Conservation (phyloP, 2,888 invertebrate species). For the Andricus curvator region DNA sequence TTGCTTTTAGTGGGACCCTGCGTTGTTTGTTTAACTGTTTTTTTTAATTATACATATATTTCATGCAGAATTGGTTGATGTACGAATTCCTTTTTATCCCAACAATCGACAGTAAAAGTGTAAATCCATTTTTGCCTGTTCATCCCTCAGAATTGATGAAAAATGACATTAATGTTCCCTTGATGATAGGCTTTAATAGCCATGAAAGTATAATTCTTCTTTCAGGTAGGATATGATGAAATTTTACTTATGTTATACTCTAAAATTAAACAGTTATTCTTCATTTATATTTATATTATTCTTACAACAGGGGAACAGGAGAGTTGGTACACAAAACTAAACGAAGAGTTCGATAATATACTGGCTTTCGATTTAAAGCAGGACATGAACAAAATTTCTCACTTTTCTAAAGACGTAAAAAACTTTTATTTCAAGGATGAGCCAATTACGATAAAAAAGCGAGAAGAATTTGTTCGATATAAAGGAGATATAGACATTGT, state of each 20-base stretch:
- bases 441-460: conserved; percentile 64
- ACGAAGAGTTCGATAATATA: background rate
- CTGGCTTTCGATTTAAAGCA: background rate
- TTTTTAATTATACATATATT: background rate
- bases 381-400: conserved; percentile 62
- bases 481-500: conserved; percentile 80
- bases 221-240: background rate
- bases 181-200: conserved; percentile 64
- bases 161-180: conserved; percentile 68
- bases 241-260: background rate
- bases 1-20: too few relatives aligned
- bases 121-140: conserved; percentile 49
- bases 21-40: too few relatives aligned
- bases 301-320: background rate
- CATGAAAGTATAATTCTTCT: background rate
- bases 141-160: background rate
- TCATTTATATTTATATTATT: background rate
- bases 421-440: conserved; percentile 79
- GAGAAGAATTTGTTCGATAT: conserved; percentile 79
- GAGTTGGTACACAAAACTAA: background rate
- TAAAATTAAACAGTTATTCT: background rate
- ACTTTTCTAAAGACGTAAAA: conserved; percentile 74
- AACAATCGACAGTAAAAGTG: conserved; percentile 52
- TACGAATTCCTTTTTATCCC: conserved; percentile 42
- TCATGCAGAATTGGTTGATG: background rate